Conservation (phyloP, 2,888 invertebrate genomes). For the Carabus problematicus region DNA sequence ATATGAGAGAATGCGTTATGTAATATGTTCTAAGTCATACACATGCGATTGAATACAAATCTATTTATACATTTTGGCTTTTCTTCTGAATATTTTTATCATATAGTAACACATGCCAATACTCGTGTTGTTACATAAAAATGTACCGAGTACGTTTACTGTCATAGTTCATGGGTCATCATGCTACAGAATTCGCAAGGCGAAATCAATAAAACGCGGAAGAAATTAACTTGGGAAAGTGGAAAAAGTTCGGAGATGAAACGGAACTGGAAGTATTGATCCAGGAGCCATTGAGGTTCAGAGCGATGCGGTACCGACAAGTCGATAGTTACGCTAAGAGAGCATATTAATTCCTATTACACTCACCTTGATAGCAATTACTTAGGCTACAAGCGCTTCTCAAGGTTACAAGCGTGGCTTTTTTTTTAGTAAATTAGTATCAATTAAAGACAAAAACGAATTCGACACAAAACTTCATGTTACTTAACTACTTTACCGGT, state of each 20-base stretch:
- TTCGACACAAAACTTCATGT: background rate
- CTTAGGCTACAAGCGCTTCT: slow-evolving; percentile 23
- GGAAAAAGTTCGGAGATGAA: background rate
- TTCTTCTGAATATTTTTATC: slow-evolving; percentile 21
- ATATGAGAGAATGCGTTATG: background rate
- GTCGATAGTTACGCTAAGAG: background rate
- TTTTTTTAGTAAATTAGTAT: background rate
- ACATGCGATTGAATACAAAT: slow-evolving; percentile 12
- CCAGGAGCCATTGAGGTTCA: background rate
- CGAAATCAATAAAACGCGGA: no score
- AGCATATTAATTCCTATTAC: background rate
- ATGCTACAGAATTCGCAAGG: no score
- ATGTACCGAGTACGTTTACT: background rate
- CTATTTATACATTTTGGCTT: slow-evolving; percentile 36
- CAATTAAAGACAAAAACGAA: background rate
- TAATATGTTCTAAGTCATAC: background rate
- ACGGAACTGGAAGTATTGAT: slow-evolving; percentile 9
- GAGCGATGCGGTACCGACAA: background rate
- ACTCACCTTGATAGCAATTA: slow-evolving; percentile 17
- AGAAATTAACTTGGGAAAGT: background rate
- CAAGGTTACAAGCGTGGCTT: slow-evolving; percentile 16
- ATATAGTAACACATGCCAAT: slow-evolving; percentile 14
- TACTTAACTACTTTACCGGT: no score
- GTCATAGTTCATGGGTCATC: no score
- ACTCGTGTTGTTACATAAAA: slow-evolving; percentile 14